phyloP scores from a whole-genome alignment of 2,888 invertebrate genomes.

The Allacma fusca region DNA sequence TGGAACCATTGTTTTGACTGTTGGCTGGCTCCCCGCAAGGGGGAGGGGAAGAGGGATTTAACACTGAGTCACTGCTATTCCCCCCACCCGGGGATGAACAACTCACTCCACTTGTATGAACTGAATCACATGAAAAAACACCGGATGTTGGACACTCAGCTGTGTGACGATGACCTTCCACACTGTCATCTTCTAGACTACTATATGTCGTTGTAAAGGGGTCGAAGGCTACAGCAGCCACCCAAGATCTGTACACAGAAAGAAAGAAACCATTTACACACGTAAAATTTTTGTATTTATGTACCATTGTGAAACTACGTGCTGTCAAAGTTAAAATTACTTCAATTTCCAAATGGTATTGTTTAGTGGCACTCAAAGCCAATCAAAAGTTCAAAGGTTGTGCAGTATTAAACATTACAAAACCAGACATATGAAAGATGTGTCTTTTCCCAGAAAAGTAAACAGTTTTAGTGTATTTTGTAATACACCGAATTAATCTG shows the following conservation, averaged over 20 bases:
- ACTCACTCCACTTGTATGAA: conserved; percentile 39
- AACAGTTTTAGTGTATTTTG: no score
- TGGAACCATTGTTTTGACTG: conserved; percentile 6
- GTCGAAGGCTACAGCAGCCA: conserved; percentile 94
- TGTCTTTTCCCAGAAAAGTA: no score
- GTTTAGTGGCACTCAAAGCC: no score
- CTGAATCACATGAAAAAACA: conserved; percentile 60
- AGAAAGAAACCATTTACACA: no score
- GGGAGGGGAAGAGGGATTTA: not conserved
- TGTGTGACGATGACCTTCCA: conserved; percentile 64
- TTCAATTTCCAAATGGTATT: no score
- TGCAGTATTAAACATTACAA: no score
- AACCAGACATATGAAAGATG: no score
- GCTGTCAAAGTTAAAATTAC: no score
- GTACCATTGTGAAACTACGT: no score
- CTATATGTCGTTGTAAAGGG: conserved; percentile 81
- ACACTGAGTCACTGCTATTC: not conserved
- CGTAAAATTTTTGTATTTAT: no score
- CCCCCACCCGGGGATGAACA: not conserved
- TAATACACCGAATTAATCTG: no score
- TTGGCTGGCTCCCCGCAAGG: not conserved
- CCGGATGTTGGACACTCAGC: conserved; percentile 59
- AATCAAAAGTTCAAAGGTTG: no score
- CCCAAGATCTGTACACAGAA: conserved; percentile 82
- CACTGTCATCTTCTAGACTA: conserved; percentile 6